phyloP scores from a whole-genome alignment of 2,113 vertebrate species.

The Cathartes aura region DNA sequence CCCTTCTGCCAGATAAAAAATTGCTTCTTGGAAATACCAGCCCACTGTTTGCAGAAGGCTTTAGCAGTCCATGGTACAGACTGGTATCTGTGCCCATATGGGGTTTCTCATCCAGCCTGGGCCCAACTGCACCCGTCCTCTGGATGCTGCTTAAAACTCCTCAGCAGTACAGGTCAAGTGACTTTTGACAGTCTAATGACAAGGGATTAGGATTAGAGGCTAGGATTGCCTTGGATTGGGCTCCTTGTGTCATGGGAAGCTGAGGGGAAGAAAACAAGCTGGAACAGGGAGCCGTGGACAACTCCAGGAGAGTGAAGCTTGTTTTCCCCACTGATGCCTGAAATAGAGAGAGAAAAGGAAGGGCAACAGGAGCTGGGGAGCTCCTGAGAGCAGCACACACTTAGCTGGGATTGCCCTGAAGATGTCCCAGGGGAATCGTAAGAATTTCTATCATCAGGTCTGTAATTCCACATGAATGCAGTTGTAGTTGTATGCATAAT shows the following conservation, averaged over 20 bases:
- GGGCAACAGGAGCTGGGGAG: neutral
- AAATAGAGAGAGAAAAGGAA: neutral
- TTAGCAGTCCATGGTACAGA: neutral
- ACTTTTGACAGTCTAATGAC: neutral
- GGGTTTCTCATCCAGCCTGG: neutral
- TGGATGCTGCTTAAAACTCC: neutral
- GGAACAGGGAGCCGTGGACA: neutral
- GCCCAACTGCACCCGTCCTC: neutral
- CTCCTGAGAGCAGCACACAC: neutral
- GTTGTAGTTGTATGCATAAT: too few species aligned
- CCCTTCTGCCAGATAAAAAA: neutral
- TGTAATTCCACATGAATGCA: neutral
- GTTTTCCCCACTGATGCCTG: neutral
- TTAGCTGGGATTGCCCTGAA: neutral
- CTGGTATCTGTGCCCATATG: rapidly evolving
- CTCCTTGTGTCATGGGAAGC: neutral
- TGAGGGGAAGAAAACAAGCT: neutral
- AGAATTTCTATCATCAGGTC: neutral
- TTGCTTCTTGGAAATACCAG: neutral
- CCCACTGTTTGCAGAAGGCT: neutral
- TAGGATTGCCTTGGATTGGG: neutral
- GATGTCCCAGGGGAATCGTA: neutral
- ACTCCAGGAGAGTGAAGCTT: neutral
- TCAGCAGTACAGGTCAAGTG: neutral
- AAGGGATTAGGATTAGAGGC: neutral